Conservation (phyloP, 37 sponge, comb jelly and placozoan genomes). For the Aphrocallistes beatrix region DNA sequence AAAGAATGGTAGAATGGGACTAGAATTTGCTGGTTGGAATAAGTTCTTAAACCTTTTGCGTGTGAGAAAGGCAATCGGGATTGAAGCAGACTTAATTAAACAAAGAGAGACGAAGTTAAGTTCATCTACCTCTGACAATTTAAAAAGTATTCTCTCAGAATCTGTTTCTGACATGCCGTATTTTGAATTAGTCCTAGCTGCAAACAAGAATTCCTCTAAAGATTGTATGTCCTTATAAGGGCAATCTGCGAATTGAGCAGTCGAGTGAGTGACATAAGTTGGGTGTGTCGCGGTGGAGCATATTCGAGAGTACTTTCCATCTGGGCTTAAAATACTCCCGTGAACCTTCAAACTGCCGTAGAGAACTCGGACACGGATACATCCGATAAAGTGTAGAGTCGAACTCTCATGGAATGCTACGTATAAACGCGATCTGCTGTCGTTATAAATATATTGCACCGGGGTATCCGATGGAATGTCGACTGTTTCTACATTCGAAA, state of each 20-base stretch:
- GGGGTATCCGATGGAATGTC: not conserved
- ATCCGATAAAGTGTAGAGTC: not conserved
- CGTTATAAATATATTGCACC: not conserved
- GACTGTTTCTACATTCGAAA: not conserved
- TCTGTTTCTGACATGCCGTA: not conserved
- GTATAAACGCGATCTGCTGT: not conserved
- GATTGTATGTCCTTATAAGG: not conserved
- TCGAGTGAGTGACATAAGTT: not conserved
- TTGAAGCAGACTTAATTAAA: not conserved
- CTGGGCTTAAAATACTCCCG: not conserved
- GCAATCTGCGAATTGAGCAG: too few species aligned
- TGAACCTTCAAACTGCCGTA: conserved; percentile 1
- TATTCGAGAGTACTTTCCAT: not conserved
- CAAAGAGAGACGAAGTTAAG: not conserved
- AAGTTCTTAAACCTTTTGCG: not conserved
- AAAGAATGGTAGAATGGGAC: not conserved
- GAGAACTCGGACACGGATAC: not conserved
- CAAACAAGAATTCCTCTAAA: not conserved
- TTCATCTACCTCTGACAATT: not conserved
- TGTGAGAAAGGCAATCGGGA: not conserved
- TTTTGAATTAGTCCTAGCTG: not conserved
- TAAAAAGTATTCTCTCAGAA: not conserved
- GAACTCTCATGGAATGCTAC: not conserved
- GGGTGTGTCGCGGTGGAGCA: not conserved
- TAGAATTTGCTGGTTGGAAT: not conserved